Evolutionary conservation across 2,113 vertebrate species (phyloP).

Genomic region (Gopherus flavomarginatus): DNA sequence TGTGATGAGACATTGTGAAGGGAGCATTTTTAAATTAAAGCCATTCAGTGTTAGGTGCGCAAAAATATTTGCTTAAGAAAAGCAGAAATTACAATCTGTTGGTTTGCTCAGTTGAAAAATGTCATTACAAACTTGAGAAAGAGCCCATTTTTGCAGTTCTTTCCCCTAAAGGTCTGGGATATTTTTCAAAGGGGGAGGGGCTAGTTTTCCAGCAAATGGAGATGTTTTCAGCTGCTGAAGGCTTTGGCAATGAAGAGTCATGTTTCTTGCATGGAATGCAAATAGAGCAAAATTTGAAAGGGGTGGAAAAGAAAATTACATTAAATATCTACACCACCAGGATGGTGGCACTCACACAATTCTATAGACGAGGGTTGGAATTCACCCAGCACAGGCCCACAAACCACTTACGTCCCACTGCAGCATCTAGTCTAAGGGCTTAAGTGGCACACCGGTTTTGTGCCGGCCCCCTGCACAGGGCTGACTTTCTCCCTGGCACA

Average conservation of each 20-base stretch:
- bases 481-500: background rate
- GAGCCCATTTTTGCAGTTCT: background rate
- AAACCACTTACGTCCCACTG: background rate
- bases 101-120: constrained; percentile 2
- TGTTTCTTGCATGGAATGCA: background rate
- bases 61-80: constrained; percentile 9
- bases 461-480: background rate
- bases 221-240: constrained; percentile 24
- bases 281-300: background rate
- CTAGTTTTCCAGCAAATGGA: constrained; percentile 33
- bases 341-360: background rate
- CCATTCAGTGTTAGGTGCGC: background rate
- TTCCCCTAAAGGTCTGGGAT: background rate
- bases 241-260: constrained; percentile 2
- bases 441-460: background rate
- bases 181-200: background rate
- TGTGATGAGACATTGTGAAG: background rate
- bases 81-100: background rate
- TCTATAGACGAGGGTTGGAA: background rate
- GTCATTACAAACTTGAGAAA: constrained; percentile 6
- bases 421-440: background rate
- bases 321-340: background rate
- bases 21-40: background rate
- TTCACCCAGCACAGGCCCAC: background rate
- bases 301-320: background rate